Evolutionary conservation across 2,888 invertebrate genomes (phyloP), one percentile per base, ranked within the genome.

Genomic region (Plebejus anna): DNA sequence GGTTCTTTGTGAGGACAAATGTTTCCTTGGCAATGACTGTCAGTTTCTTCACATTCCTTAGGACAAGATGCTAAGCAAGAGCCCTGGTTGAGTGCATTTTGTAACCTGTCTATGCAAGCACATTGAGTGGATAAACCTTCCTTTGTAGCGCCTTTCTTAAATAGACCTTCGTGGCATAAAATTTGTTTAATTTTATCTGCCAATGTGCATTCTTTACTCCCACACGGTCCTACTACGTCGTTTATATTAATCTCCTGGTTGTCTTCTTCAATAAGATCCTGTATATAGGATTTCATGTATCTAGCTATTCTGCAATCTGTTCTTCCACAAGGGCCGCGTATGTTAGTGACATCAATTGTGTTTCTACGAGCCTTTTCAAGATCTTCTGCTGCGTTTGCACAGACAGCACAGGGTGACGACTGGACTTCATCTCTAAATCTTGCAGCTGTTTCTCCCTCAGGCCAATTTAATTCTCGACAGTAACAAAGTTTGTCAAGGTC

Each of bases 401-500:
- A 94, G 75, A 90, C 75, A 4, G 92, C 90, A 78, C 94, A 94
- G 6, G 92, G 89, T 7, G 79, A 86, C 36, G 83, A 83, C 81
- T 87, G 86, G 1, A 86, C 88, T 80, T 89, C 88, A 57, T 87
- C 86, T 80, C 85, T 89, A 80, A 92, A 92, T 78, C 86, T 83
- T 77, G 91, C 84, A n/a, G 92, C 89, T 42, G 92, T 83, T 78
- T 85, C 78, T 4, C 91, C 88, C 61, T 83, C 78, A 2, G 94
- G 94, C 93, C 92, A 93, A 32, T 81, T 82, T 0, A 87, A 89
- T 82, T 92, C 89, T 79, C 87, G 87, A 79, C 94, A 94, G 77
- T 91, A 91, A 80, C 93, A 93, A 61, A 89, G 83, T 79, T 86
- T 89, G 76, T 93, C 92, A 32, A 93, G 90, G 80, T 94, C 93